Evolutionary conservation across 2,797 vertebrate genomes (phyloP).

Genomic region (Podarcis lilfordi): DNA sequence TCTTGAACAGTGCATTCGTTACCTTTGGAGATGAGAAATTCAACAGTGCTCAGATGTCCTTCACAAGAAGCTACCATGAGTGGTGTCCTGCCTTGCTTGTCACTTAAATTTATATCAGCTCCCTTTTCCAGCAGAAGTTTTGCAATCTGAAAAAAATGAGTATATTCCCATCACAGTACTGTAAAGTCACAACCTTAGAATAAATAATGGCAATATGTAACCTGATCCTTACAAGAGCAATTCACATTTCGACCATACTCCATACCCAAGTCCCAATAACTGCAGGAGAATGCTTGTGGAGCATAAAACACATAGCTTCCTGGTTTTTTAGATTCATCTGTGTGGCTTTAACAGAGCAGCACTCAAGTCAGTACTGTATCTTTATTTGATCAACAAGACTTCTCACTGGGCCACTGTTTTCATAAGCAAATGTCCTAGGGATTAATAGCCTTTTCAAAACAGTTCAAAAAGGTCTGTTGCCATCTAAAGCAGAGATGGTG

Average conservation of each 20-base stretch:
- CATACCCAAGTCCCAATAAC: background rate
- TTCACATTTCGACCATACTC: background rate
- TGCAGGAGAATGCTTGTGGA: background rate
- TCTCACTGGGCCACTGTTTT: background rate
- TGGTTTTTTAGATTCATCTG: background rate
- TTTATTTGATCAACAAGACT: background rate
- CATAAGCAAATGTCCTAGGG: background rate
- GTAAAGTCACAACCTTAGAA: background rate
- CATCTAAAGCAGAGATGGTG: background rate
- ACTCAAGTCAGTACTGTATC: background rate
- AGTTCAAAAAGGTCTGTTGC: background rate
- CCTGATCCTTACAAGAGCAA: background rate
- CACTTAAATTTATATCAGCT: conserved; percentile 91
- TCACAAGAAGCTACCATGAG: conserved; percentile 98
- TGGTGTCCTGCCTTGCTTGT: conserved; percentile 95
- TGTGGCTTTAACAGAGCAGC: background rate
- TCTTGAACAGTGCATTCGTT: background rate
- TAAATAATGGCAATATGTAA: background rate
- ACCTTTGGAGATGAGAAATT: conserved; percentile 96
- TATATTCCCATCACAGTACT: background rate
- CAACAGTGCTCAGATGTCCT: conserved; percentile 93
- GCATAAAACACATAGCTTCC: background rate
- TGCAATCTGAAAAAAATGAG: conserved; percentile 81
- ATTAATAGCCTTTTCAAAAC: background rate
- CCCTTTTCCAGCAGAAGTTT: conserved; percentile 88